phyloP scores from a whole-genome alignment of 2,797 vertebrate species.

The Hippocampus kuda region DNA sequence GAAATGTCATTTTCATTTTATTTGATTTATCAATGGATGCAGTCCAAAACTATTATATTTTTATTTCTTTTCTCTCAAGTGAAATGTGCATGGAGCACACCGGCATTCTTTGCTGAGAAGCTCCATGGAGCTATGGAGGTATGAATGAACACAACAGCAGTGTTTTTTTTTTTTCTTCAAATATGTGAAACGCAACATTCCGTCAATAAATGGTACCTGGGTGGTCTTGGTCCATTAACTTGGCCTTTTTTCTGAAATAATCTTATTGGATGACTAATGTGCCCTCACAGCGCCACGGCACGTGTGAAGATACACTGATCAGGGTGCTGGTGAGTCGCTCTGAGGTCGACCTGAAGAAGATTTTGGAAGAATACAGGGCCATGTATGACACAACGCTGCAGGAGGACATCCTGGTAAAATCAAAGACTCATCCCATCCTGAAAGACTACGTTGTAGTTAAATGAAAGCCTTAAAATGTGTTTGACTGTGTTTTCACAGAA shows the following conservation, averaged over 20 bases:
- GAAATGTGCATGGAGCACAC: constrained; percentile 77
- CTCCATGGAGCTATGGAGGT: constrained; percentile 83
- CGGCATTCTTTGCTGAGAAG: constrained; percentile 87
- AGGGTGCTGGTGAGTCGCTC: constrained; percentile 84
- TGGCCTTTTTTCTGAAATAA: neutral
- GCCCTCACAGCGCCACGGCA: constrained; percentile 67
- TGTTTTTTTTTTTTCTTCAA: neutral
- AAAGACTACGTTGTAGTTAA: neutral
- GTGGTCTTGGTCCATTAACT: neutral
- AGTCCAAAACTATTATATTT: neutral
- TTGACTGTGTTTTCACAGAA: constrained; percentile 58
- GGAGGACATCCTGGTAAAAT: constrained; percentile 74
- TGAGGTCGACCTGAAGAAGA: constrained; percentile 80
- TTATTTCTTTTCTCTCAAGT: constrained; percentile 58
- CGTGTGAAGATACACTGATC: constrained; percentile 65
- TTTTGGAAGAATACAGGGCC: constrained; percentile 71
- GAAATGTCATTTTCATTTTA: no score
- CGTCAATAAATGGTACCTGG: neutral
- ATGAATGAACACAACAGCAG: constrained; percentile 10
- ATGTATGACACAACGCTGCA: constrained; percentile 65
- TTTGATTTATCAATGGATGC: no score
- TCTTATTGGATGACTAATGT: neutral
- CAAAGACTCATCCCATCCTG: neutral
- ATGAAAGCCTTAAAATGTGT: neutral
- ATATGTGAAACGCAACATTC: no score